Percentiles rank a stretch among this genome's conserved stretches.
Conservation (phyloP, 2,113 vertebrate genomes). For the Acrocephalus arundinaceus region DNA sequence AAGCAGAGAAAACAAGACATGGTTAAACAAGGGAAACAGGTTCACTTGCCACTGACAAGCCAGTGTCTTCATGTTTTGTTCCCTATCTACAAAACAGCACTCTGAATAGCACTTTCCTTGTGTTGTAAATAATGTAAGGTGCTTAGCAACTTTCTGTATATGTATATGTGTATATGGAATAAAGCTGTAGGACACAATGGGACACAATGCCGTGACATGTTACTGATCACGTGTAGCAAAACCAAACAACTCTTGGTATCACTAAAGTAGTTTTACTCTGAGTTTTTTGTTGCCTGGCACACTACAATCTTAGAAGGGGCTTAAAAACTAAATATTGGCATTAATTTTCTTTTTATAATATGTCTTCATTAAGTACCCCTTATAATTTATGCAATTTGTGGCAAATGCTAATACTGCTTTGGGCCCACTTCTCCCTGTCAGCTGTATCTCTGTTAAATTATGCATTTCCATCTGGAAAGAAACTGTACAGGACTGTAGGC, state of each 20-base stretch:
- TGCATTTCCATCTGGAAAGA: conserved; percentile 75
- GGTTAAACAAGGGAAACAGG: not conserved
- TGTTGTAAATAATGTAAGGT: not conserved
- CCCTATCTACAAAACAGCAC: not conserved
- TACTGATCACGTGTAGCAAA: not conserved
- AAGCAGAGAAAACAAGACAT: not conserved
- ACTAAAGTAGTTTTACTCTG: not conserved
- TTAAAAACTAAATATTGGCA: conserved; percentile 60
- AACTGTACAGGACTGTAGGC: conserved; percentile 56
- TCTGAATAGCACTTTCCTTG: not conserved
- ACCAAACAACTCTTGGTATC: not conserved
- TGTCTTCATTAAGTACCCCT: conserved; percentile 63
- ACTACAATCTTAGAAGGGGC: not conserved
- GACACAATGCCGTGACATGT: not conserved
- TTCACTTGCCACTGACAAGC: not conserved
- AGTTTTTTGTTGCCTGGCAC: not conserved
- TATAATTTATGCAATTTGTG: conserved; percentile 65
- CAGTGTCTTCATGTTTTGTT: not conserved
- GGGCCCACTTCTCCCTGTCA: conserved; percentile 69
- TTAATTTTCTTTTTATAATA: conserved; percentile 60
- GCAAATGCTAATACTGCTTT: conserved; percentile 67
- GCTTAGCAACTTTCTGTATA: not conserved
- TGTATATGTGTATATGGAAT: not conserved
- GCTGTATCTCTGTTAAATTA: conserved; percentile 75
- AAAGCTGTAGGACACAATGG: not conserved